Conservation (phyloP, 2,888 invertebrate genomes). For the Lordiphosa fenestrarum region DNA sequence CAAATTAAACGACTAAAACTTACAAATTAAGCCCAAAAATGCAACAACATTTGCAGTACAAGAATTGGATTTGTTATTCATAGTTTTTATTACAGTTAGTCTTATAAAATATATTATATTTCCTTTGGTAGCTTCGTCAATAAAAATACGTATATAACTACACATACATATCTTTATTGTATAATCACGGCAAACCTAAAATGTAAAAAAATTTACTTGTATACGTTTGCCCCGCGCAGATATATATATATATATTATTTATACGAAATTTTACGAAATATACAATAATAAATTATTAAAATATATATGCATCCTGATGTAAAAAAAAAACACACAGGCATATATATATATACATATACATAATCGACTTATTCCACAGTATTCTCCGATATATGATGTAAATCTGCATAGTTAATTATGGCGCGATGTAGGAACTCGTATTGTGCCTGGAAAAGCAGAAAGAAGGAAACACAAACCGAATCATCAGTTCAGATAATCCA, state of each 20-base stretch:
- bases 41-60: not conserved
- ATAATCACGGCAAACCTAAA: constrained; percentile 62
- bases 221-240: constrained; percentile 43
- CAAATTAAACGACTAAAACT: not conserved
- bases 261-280: constrained; percentile 35
- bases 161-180: constrained; percentile 58
- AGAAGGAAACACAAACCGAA: not conserved
- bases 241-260: constrained; percentile 35
- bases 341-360: constrained; percentile 4
- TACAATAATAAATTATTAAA: constrained; percentile 39
- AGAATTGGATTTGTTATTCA: constrained; percentile 41
- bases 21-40: not conserved
- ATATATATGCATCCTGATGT: constrained; percentile 22
- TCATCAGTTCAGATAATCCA: not conserved
- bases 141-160: constrained; percentile 69
- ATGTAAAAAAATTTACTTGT: constrained; percentile 44
- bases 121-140: constrained; percentile 68
- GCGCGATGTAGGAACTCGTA: constrained; percentile 96
- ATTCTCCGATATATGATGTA: constrained; percentile 85
- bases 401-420: constrained; percentile 92
- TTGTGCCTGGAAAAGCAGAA: constrained; percentile 85
- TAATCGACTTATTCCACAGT: constrained; percentile 54
- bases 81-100: constrained; percentile 62
- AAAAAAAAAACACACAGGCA: constrained; percentile 12
- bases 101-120: constrained; percentile 72